Evolutionary conservation across 2,797 vertebrate genomes (phyloP).

Genomic region (Chromis chromis): DNA sequence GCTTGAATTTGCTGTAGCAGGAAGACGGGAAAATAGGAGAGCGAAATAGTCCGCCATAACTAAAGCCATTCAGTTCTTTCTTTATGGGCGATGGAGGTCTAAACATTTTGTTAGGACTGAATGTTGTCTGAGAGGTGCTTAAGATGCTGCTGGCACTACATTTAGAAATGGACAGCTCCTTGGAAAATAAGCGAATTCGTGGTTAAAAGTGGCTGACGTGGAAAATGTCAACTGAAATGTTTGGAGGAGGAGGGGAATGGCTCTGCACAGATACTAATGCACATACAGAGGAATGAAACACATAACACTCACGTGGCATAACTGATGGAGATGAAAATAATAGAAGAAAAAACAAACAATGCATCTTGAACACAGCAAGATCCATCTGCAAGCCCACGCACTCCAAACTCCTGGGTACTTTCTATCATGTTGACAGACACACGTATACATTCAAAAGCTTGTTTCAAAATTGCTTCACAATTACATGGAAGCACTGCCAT

Average conservation of each 20-base stretch:
- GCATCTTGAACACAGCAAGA: conserved; percentile 29
- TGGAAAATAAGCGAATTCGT: conserved; percentile 14
- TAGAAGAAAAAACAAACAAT: conserved; percentile 18
- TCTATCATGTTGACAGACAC: background rate
- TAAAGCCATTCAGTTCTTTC: conserved; percentile 17
- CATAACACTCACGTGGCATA: conserved; percentile 11
- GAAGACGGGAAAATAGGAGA: background rate
- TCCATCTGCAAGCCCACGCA: conserved; percentile 29
- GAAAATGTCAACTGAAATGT: conserved; percentile 53
- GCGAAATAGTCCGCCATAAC: conserved; percentile 10
- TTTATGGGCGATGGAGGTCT: conserved; percentile 15
- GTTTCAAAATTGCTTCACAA: too few species aligned
- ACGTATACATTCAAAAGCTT: background rate
- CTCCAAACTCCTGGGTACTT: conserved; percentile 22
- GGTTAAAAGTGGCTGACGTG: conserved; percentile 34
- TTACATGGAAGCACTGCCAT: too few species aligned
- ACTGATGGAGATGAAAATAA: conserved; percentile 52
- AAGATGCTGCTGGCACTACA: conserved; percentile 33
- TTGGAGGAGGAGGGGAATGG: conserved; percentile 12
- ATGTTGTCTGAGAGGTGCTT: conserved; percentile 30
- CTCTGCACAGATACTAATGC: conserved; percentile 11
- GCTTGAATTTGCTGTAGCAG: conserved; percentile 12
- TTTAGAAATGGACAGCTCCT: conserved; percentile 27
- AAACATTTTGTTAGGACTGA: conserved; percentile 28
- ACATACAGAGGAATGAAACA: background rate